Base-by-base conservation (phyloP, 2,888 invertebrate genomes). In the Caenorhabditis drosophilae region DNA sequence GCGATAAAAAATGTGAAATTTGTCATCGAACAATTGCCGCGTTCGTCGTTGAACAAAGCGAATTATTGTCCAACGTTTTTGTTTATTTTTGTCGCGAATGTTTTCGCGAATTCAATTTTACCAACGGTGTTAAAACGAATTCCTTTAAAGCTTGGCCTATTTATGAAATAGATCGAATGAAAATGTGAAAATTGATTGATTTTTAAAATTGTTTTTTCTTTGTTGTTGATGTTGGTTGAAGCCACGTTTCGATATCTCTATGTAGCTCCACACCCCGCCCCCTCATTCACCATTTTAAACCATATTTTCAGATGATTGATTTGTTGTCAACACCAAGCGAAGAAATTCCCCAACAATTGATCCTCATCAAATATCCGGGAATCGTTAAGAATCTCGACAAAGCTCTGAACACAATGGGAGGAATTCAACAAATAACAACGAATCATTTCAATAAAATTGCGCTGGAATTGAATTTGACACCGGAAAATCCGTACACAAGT, bases 321-420 rank as follows among this genome's bases (percentile, higher is more conserved):
- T 47, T 47, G 15, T n/a, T 36, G 4, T 4, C n/a, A n/a, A 7
- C 7, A n/a, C 36, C 36, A 36, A 9, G 11, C 4, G 36, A 36
- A 36, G 44, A 45, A 27, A 27, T 27, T 16, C n/a, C 44, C 3
- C 48, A 50, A n/a, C 53, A 79, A n/a, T 61, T 76, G n/a, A 62
- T 77, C 11, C 48, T 79, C 2, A 69, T 81, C 44, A 69, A 75
- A 25, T 80, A 81, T 58, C 83, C 83, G 11, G 82, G 78, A 26
- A 69, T 83, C 20, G 68, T 83, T 31, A 71, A 73, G 36, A 78
- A 83, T 59, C 48, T 69, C 4, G 79, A 81, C 15, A 75, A 75
- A 49, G 62, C 80, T 6, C 42, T 83, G 12, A 63, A 67, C 26
- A 76, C 80, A 11, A 59, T 83, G 45, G 83, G 83, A 20, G 83